Base-by-base conservation (phyloP, 2,797 vertebrate species). In the Okamejei kenojei region DNA sequence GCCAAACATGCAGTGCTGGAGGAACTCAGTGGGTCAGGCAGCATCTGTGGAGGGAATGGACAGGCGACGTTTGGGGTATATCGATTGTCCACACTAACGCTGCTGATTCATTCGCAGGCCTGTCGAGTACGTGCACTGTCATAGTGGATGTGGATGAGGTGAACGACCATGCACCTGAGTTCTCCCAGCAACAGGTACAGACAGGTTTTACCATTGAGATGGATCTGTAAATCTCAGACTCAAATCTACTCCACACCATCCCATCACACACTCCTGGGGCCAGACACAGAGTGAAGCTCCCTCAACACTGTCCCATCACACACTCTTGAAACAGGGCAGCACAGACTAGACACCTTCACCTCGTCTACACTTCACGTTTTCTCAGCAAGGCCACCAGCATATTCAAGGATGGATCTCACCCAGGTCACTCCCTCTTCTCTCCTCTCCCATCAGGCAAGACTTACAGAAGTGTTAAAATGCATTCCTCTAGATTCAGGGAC, bases 181-280 rank as follows among this genome's bases (percentile, higher is more conserved):
- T 92, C 65, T 38, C 90, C 5, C 71, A 92, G 73, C 13, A 29
- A 29, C 90, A 92, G 90, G 90, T 92, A 71, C 26, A 68, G n/a
- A 71, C 26, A 68, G n/a, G n/a, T 86, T 29, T 63, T 32, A 7
- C 4, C 45, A 11, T 2, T 10, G 45, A 29, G 45, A 78, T 78
- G n/a, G 17, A 78, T 78, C 77, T 78, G 5, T n/a, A 26, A n/a
- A 86, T 63, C 58, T 63, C 54, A 61, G 81, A 61, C 1, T 13
- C 58, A 3, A 63, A 1, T 2, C 61, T 5, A 1, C 26, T 81
- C 79, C 10, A 9, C 32, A 17, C n/a, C 15, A 11, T 78, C n/a
- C 29, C 76, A 2, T 77, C 76, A 77, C 29, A 77, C 76, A n/a
- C 76, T 32, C 29, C 29, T 21, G 21, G 71, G 19, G 19, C 17